Percentiles rank a stretch among this genome's conserved stretches.
Conservation (phyloP, 2,888 invertebrate species). For the Pyrocoelia pectoralis region DNA sequence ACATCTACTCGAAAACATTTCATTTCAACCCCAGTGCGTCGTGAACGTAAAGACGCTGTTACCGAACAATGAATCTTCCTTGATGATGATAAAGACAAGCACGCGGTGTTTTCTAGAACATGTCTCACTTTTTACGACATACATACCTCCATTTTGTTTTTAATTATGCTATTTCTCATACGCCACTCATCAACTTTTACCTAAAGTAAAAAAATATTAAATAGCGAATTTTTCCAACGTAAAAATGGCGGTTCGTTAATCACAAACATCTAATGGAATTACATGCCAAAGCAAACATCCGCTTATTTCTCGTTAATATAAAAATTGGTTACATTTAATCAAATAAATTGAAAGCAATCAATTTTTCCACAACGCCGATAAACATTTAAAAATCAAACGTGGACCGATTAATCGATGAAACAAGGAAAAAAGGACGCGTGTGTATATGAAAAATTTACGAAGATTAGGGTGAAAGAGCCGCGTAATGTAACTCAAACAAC, state of each 20-base stretch:
- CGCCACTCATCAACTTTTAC: too few relatives aligned
- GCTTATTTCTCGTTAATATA: not conserved
- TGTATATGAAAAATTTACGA: not conserved
- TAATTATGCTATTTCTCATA: not conserved
- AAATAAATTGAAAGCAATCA: slow-evolving; percentile 2
- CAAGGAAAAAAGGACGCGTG: not conserved
- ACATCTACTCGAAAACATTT: not conserved
- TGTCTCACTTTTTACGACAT: not conserved
- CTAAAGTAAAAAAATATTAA: too few relatives aligned
- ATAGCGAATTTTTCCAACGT: too few relatives aligned
- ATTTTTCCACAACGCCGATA: not conserved
- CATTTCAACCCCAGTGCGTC: not conserved
- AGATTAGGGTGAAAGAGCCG: not conserved
- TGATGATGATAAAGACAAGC: not conserved
- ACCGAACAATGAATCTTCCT: slow-evolving; percentile 1
- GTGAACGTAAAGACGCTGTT: not conserved
- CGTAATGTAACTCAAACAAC: not conserved
- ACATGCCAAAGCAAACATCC: not conserved
- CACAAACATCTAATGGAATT: not conserved
- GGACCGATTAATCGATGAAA: not conserved
- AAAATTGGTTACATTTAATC: not conserved
- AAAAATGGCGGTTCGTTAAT: not conserved
- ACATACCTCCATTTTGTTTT: not conserved
- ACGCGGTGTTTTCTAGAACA: not conserved
- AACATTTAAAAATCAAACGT: not conserved